These are phyloP conservation scores for Limnothrissa miodon DNA, from an alignment of 2,113 vertebrate genomes.

Conservation along the genomic window DNA sequence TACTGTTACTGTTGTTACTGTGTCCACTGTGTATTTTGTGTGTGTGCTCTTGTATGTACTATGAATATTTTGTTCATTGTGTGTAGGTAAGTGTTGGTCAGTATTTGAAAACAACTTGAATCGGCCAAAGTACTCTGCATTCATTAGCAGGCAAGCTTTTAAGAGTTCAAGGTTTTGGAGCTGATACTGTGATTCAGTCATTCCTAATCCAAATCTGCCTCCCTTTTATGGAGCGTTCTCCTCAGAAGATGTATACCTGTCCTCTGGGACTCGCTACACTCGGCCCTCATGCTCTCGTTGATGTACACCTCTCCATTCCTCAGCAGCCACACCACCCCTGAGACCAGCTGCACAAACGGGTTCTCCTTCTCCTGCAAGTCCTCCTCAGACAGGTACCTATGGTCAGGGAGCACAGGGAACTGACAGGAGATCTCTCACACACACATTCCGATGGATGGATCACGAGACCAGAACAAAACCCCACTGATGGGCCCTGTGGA, in stretches of 20 bases:
- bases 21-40: no score
- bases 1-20: no score
- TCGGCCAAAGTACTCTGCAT: no score
- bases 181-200: no score
- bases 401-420: slow-evolving; percentile 31
- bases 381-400: slow-evolving; percentile 88
- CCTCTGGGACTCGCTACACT: slow-evolving; percentile 79
- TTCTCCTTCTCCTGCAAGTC: slow-evolving; percentile 81
- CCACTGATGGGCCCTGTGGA: background rate
- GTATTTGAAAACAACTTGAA: no score
- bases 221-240: background rate
- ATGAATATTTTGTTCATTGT: no score
- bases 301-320: slow-evolving; percentile 83
- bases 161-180: no score
- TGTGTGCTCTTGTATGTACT: no score
- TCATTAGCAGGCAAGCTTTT: no score
- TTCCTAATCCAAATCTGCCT: background rate
- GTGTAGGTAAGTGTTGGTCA: no score
- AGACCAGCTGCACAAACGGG: slow-evolving; percentile 90
- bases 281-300: slow-evolving; percentile 73
- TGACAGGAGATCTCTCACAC: background rate
- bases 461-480: background rate
- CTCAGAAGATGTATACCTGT: slow-evolving; percentile 86
- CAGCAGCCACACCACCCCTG: slow-evolving; percentile 90
- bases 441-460: background rate